Evolutionary conservation across 2,797 vertebrate genomes (phyloP).

Genomic region (Pangasius mekongensis): DNA sequence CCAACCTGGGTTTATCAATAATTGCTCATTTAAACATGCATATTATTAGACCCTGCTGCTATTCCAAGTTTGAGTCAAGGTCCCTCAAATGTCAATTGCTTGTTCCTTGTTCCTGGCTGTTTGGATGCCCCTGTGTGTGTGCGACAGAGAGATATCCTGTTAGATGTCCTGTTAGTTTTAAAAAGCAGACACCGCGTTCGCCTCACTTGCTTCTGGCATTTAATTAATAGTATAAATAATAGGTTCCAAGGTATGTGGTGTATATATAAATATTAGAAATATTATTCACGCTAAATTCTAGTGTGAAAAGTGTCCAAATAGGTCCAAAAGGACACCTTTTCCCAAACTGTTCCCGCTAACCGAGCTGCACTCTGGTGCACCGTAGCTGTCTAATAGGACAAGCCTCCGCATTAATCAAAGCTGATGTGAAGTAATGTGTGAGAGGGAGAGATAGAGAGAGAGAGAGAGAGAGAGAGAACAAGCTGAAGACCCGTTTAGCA

Average conservation of each 20-base stretch:
- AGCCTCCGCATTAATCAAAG: conserved; percentile 72
- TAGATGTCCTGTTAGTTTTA: background rate
- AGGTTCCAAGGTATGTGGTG: background rate
- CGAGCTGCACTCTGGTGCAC: background rate
- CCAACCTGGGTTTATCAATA: conserved; percentile 63
- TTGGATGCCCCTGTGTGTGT: conserved; percentile 7
- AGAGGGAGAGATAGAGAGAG: background rate
- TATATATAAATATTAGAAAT: background rate
- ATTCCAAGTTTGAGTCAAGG: conserved; percentile 63
- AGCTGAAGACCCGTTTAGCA: conserved; percentile 73
- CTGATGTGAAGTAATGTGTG: conserved; percentile 66
- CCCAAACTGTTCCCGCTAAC: conserved; percentile 10
- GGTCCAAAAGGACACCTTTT: background rate
- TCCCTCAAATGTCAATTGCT: conserved; percentile 62
- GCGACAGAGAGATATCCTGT: background rate
- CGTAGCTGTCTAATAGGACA: conserved; percentile 47
- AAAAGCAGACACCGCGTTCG: background rate
- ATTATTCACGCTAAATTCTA: background rate
- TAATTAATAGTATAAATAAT: background rate
- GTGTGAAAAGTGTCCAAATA: background rate
- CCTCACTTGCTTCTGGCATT: background rate
- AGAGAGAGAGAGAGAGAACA: conserved; percentile 38
- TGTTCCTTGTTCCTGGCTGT: conserved; percentile 17
- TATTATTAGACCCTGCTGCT: conserved; percentile 60
- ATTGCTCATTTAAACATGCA: conserved; percentile 64